A percentile compares a stretch with the other conserved stretches of the same genome.
phyloP scores from a whole-genome alignment of 2,888 invertebrate species.

The Margaritifera margaritifera region DNA sequence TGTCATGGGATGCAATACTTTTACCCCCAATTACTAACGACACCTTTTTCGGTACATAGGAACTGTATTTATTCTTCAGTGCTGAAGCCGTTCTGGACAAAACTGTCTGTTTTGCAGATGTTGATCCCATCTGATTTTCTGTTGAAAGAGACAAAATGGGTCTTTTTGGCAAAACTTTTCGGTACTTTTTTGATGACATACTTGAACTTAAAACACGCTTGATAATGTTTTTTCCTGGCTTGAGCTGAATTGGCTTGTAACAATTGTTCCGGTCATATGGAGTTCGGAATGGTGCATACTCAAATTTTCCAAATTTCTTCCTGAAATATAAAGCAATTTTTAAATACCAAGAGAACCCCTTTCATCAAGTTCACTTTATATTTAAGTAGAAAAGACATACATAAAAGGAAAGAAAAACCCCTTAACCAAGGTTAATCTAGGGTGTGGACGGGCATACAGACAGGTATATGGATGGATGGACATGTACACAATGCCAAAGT shows the following conservation, averaged over 20 bases:
- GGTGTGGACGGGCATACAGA: no score
- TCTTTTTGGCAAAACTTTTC: no score
- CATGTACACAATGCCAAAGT: no score
- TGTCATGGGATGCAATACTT: background rate
- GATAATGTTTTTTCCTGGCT: constrained; percentile 3
- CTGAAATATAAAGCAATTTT: constrained; percentile 54
- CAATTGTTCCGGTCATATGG: constrained; percentile 75
- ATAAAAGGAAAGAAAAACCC: no score
- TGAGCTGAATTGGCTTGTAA: constrained; percentile 39
- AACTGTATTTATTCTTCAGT: constrained; percentile 62
- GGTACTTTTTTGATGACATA: no score
- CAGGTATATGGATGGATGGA: no score
- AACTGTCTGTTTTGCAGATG: constrained; percentile 34
- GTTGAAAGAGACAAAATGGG: background rate
- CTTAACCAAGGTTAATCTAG: no score
- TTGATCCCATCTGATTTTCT: constrained; percentile 14
- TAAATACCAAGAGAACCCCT: background rate
- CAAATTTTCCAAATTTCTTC: constrained; percentile 82
- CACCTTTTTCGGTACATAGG: constrained; percentile 22
- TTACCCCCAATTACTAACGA: background rate
- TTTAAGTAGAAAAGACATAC: no score
- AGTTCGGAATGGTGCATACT: constrained; percentile 82
- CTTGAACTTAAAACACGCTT: no score
- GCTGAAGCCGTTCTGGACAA: constrained; percentile 61
- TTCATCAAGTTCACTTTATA: background rate